A percentile compares a stretch with the other conserved stretches of the same genome.
These are phyloP conservation scores for Tuta absoluta DNA, from an alignment of 2,888 invertebrate species.

Conservation along the genomic window DNA sequence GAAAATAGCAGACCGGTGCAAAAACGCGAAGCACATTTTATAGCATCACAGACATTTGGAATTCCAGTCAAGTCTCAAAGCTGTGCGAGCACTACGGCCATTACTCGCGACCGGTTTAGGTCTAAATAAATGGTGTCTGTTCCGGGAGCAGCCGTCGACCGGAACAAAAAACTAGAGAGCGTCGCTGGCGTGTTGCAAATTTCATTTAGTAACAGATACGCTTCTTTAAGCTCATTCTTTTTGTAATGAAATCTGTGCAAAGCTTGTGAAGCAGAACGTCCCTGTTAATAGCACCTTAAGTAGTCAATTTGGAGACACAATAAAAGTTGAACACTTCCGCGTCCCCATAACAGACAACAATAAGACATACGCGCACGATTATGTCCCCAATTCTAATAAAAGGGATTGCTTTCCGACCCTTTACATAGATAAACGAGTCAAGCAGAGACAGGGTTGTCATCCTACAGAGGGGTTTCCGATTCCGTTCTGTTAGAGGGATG, in stretches of 20 bases:
- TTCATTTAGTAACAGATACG: slow-evolving; percentile 24
- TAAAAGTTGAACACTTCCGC: slow-evolving; percentile 58
- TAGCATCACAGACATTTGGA: slow-evolving; percentile 32
- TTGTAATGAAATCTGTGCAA: slow-evolving; percentile 31
- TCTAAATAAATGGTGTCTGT: slow-evolving; percentile 54
- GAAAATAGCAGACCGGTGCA: slow-evolving; percentile 10
- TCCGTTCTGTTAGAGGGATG: neutral
- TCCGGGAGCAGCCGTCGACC: slow-evolving; percentile 51
- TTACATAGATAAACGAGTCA: slow-evolving; percentile 73
- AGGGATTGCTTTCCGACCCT: slow-evolving; percentile 71
- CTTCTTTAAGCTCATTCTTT: slow-evolving; percentile 18
- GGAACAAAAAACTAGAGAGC: slow-evolving; percentile 51
- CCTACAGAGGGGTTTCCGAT: neutral
- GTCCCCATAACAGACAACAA: slow-evolving; percentile 62
- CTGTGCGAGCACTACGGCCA: slow-evolving; percentile 44
- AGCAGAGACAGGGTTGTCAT: slow-evolving; percentile 50
- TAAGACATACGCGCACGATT: slow-evolving; percentile 69
- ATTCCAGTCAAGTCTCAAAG: slow-evolving; percentile 38
- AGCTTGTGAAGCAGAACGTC: neutral
- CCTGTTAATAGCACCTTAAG: slow-evolving; percentile 47
- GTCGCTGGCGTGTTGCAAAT: slow-evolving; percentile 37
- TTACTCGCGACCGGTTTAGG: slow-evolving; percentile 54
- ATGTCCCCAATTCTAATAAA: slow-evolving; percentile 71
- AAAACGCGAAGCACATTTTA: slow-evolving; percentile 22
- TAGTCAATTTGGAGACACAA: slow-evolving; percentile 56